Evolutionary conservation across 1,140 invertebrate species (phyloP).

Genomic region (Archivesica marissinica): DNA sequence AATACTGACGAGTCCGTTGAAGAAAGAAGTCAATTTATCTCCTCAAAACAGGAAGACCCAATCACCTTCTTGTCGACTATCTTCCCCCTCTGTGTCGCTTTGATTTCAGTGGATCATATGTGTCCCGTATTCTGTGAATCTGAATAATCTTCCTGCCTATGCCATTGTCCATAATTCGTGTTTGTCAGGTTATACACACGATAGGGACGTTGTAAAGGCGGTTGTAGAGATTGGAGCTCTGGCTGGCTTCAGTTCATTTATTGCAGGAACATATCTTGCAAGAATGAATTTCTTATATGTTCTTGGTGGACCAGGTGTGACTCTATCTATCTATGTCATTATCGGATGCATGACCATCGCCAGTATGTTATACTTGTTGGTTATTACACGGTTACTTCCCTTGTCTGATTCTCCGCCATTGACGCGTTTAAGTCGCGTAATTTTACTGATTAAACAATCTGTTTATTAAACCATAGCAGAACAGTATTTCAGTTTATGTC

Average conservation of each 20-base stretch:
- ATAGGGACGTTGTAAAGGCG: not conserved
- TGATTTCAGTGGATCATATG: not conserved
- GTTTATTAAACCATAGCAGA: too few species aligned
- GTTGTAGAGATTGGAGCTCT: not conserved
- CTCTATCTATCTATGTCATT: constrained; percentile 25
- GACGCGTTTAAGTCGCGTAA: too few species aligned
- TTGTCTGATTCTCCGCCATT: too few species aligned
- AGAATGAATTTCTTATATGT: constrained; percentile 9
- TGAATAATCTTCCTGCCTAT: not conserved
- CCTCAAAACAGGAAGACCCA: not conserved
- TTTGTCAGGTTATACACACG: constrained; percentile 17
- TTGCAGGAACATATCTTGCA: not conserved
- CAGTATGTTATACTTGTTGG: too few species aligned
- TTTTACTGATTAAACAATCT: too few species aligned
- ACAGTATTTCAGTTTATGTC: too few species aligned
- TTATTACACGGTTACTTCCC: too few species aligned
- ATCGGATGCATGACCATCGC: not conserved
- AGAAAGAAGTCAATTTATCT: too few species aligned
- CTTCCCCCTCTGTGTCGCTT: not conserved
- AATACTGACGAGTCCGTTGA: too few species aligned
- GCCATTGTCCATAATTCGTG: not conserved
- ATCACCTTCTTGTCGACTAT: constrained; percentile 8
- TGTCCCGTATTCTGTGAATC: constrained; percentile 8
- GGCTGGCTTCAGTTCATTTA: constrained; percentile 40
- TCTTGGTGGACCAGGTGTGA: constrained; percentile 44